Evolutionary conservation across 1,140 invertebrate genomes (phyloP).

Genomic region (Drosophila orena): DNA sequence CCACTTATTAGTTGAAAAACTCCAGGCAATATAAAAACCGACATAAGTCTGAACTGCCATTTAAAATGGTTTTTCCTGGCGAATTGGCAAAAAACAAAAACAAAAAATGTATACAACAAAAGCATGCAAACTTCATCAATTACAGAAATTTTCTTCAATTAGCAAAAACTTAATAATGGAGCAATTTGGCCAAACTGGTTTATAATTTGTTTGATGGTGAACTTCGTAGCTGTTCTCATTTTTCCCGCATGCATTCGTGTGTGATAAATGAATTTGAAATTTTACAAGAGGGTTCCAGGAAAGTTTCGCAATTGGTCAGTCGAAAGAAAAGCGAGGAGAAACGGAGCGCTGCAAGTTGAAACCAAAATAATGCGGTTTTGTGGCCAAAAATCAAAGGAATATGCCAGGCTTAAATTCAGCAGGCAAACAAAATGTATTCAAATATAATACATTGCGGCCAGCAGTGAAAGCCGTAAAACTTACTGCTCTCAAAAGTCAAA

Average conservation of each 20-base stretch:
- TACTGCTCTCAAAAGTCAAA: constrained; percentile 22
- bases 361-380: constrained; percentile 75
- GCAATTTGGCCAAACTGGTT: constrained; percentile 40
- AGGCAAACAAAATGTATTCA: constrained; percentile 61
- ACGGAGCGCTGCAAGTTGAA: constrained; percentile 20
- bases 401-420: constrained; percentile 37
- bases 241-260: constrained; percentile 45
- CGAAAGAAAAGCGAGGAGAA: constrained; percentile 25
- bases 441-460: constrained; percentile 64
- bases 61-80: not conserved
- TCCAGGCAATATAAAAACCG: not conserved
- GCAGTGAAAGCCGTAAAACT: constrained; percentile 56
- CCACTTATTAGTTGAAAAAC: not conserved
- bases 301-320: constrained; percentile 50
- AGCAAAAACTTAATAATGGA: constrained; percentile 56
- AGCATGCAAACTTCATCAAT: constrained; percentile 42
- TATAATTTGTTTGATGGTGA: constrained; percentile 50
- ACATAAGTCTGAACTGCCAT: not conserved
- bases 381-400: constrained; percentile 70
- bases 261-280: constrained; percentile 58
- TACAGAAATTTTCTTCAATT: constrained; percentile 56
- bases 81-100: constrained; percentile 2
- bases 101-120: constrained; percentile 22
- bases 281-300: constrained; percentile 29
- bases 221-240: constrained; percentile 10